Percentiles rank a stretch among this genome's conserved stretches.
Conservation (phyloP, 2,888 invertebrate genomes). For the Rhodophaea formosa region DNA sequence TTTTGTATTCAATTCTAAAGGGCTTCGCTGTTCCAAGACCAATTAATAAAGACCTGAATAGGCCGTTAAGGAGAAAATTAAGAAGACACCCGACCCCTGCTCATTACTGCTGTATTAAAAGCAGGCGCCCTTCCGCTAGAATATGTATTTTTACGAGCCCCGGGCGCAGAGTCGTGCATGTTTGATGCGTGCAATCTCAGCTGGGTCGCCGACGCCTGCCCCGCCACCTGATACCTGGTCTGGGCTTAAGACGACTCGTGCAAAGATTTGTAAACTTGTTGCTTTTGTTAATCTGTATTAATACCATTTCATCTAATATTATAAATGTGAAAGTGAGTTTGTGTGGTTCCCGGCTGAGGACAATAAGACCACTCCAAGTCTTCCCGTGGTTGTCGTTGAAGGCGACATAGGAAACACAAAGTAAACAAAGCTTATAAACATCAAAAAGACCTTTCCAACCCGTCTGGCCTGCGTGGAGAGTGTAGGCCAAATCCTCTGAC, state of each 20-base stretch:
- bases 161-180: constrained; percentile 64
- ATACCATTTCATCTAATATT: neutral
- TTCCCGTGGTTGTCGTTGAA: too few relatives aligned
- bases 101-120: constrained; percentile 77
- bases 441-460: too few relatives aligned
- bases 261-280: neutral
- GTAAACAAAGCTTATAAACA: too few relatives aligned
- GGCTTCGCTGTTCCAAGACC: constrained; percentile 20
- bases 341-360: too few relatives aligned
- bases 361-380: too few relatives aligned
- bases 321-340: too few relatives aligned
- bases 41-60: constrained; percentile 67
- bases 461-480: too few relatives aligned
- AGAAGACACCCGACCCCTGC: constrained; percentile 70
- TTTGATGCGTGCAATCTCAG: constrained; percentile 77
- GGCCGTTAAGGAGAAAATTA: constrained; percentile 70
- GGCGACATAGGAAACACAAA: too few relatives aligned
- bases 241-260: neutral
- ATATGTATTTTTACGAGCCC: constrained; percentile 79
- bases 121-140: constrained; percentile 67
- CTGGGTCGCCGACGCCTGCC: constrained; percentile 31
- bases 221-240: constrained; percentile 40
- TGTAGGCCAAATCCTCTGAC: too few relatives aligned
- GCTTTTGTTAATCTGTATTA: neutral
- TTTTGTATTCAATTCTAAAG: too few relatives aligned